phyloP scores from a whole-genome alignment of 2,113 vertebrate species.

The Climacteris rufus region DNA sequence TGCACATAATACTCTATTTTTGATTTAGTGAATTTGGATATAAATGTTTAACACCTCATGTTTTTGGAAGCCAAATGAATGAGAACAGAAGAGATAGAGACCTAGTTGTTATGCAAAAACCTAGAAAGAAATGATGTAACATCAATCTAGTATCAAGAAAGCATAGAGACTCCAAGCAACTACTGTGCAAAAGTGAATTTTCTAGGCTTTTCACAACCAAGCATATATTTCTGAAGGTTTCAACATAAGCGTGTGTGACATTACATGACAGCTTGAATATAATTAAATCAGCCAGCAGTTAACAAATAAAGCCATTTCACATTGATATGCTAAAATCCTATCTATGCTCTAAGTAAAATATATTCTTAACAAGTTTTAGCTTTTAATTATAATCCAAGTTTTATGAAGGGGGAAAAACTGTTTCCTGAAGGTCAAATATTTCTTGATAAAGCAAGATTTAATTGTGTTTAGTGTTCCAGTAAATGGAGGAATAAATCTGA shows the following conservation, averaged over 20 bases:
- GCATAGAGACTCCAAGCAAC: not conserved
- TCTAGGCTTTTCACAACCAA: not conserved
- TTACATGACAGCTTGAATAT: not conserved
- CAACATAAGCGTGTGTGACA: not conserved
- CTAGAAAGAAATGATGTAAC: not conserved
- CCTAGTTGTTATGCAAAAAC: not conserved
- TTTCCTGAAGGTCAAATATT: not conserved
- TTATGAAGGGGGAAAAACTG: not conserved
- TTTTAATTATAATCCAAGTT: not conserved
- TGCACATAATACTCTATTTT: not conserved
- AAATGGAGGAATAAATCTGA: not conserved
- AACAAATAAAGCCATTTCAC: not conserved
- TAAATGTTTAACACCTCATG: rapidly evolving
- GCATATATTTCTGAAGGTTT: not conserved
- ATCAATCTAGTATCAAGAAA: not conserved
- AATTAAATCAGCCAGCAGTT: not conserved
- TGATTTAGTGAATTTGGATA: not conserved
- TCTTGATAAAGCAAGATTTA: not conserved
- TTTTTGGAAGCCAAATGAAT: not conserved
- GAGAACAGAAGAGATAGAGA: not conserved
- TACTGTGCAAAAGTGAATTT: not conserved
- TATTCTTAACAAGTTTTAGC: not conserved
- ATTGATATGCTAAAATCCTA: not conserved
- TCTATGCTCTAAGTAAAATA: not conserved
- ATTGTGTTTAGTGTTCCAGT: not conserved